Base-by-base conservation (phyloP, 2,888 invertebrate species). In the Microplitis manilae region DNA sequence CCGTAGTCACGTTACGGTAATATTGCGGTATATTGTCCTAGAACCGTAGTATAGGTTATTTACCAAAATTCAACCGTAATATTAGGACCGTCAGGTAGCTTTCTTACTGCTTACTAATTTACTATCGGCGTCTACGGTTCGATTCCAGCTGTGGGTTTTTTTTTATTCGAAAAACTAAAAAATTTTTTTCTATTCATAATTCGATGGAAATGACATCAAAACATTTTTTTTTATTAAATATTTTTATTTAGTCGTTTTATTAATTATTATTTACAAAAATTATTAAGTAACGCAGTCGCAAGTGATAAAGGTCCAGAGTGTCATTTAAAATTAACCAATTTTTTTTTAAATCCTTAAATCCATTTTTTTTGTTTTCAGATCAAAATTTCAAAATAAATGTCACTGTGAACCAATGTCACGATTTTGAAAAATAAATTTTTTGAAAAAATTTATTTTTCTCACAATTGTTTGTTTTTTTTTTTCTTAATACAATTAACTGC, bases 271-370 rank as follows among this genome's bases (percentile, higher is more conserved):
- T 84, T 87, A 87, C 86, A 87, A 79, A 78, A 84, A 80, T 83
- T 86, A 86, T 73, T 62, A 73, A 69, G 59, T 83, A 84, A 85
- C 83, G 84, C 83, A 83, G 80, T 83, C 82, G 80, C 75, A 79
- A 81, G 81, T 86, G 85, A 86, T 88, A 88, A 86, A 81, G 89
- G 88, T 89, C 88, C 88, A 89, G 89, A 89, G 87, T 81, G 86
- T 84, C 88, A 85, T 88, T 89, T 82, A 67, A 83, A 83, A 86
- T 86, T 77, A 77, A 75, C 71, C 72, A 79, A 65, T 73, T 64
- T 83, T 81, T 86, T 84, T 85, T 86, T 86, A 75, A 82, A 78
- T 82, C 81, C 83, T 64, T 39, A 4, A 30, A 30, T 30, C 4
- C 2, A 30, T 4, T 30, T 2, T 20, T 30, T 30, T 30, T 30